Percentiles rank a stretch among this genome's conserved stretches.
These are phyloP conservation scores for sheep (Ovis aries) DNA, from an alignment of 2,113 vertebrate species.

Conservation along the genomic window DNA sequence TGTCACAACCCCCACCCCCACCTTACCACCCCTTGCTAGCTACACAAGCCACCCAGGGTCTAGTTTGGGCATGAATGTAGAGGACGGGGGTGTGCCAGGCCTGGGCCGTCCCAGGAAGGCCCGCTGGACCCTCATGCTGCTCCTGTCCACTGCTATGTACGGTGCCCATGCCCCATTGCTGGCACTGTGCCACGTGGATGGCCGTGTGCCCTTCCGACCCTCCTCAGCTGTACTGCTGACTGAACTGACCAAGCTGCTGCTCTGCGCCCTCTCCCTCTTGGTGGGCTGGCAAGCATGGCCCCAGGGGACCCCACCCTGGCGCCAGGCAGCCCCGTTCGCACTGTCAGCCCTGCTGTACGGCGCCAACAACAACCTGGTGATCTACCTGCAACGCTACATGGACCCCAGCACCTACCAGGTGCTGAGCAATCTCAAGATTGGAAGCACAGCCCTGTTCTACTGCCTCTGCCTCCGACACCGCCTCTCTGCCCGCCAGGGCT, in stretches of 20 bases:
- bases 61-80: slow-evolving; percentile 59
- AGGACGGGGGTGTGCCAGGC: slow-evolving; percentile 55
- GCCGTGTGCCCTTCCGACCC: slow-evolving; percentile 88
- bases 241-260: slow-evolving; percentile 85
- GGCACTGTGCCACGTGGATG: slow-evolving; percentile 85
- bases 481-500: slow-evolving; percentile 81
- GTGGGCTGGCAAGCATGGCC: slow-evolving; percentile 65
- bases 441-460: slow-evolving; percentile 90
- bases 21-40: neutral
- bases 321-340: slow-evolving; percentile 82
- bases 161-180: slow-evolving; percentile 94
- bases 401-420: slow-evolving; percentile 96
- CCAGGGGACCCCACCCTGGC: slow-evolving; percentile 58
- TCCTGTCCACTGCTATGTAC: slow-evolving; percentile 87
- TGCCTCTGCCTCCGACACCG: slow-evolving; percentile 85
- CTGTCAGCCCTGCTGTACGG: slow-evolving; percentile 92
- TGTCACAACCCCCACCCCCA: neutral
- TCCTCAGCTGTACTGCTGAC: slow-evolving; percentile 89
- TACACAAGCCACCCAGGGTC: neutral
- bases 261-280: slow-evolving; percentile 82
- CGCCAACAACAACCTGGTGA: slow-evolving; percentile 95
- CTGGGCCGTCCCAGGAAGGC: slow-evolving; percentile 48
- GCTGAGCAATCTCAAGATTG: slow-evolving; percentile 94
- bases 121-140: slow-evolving; percentile 85
- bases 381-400: slow-evolving; percentile 94